Evolutionary conservation across 2,888 invertebrate species (phyloP), one percentile per base, ranked within the genome.

Genomic region (Aricia artaxerxes): DNA sequence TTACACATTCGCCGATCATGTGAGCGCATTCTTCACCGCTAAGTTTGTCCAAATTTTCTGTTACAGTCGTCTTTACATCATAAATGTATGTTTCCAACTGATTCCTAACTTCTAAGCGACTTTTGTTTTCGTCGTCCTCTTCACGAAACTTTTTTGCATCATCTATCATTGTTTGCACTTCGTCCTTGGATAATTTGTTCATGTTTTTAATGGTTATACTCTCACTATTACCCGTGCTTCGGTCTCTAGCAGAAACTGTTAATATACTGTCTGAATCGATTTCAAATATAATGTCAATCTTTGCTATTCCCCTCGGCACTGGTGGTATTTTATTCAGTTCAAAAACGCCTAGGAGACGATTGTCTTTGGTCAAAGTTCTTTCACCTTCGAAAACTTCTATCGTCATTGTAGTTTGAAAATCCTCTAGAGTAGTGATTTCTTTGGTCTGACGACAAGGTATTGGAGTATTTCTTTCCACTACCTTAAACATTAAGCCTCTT

Each of bases 371-470:
- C 38, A 92, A 81, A 13, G 86, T 83, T 11, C 92, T 83, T 82
- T 93, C 92, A 0, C 92, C 92, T 85, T 93, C 92, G 60, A 89
- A 92, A 9, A 93, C 85, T 81, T 92, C 91, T 44, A 93, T 92
- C 0, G 89, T 90, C 90, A 92, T 90, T 13, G 85, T 84, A 40
- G 82, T 87, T 83, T 92, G 92, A 79, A 91, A 87, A 79, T 92
- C 91, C n/a, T 90, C 89, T 80, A 88, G 78, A 0, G 92, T 92
- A 0, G 91, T 90, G 1, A 92, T 82, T 78, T 91, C 91, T 88
- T 88, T 91, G 78, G 88, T 89, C 4, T 81, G 83, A 1, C 85
- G 85, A 79, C 92, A 92, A 24, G 92, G 92, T 77, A 92, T 90
- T 0, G 87, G 84, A 0, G 90, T 91, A 79, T 92, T 92, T 24